Conservation (phyloP, 2,113 vertebrate species). For the Silurus asotus region DNA sequence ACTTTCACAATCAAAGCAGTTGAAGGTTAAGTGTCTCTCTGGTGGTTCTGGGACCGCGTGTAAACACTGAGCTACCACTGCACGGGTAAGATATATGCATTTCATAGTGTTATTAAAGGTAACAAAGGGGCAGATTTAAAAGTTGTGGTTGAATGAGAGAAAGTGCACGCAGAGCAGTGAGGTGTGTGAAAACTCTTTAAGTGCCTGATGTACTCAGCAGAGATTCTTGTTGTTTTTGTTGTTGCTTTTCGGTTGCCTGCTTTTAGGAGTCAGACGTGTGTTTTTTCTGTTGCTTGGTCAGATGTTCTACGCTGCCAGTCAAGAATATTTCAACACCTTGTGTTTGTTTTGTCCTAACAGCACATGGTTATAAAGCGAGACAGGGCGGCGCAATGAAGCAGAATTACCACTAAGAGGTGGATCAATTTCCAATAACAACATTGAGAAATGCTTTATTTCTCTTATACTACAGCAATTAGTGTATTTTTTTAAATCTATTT, state of each 20-base stretch:
- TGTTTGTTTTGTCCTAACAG: neutral
- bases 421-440: neutral
- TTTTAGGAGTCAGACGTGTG: neutral
- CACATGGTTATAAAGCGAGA: neutral
- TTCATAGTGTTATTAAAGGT: neutral
- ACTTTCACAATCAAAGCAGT: neutral
- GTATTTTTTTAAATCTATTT: neutral
- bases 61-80: neutral
- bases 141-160: conserved; percentile 1
- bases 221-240: neutral
- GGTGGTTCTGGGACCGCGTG: neutral
- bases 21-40: conserved; percentile 18
- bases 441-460: too few species aligned
- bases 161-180: neutral
- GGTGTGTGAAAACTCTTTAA: conserved; percentile 19
- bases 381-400: neutral
- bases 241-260: neutral
- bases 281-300: neutral
- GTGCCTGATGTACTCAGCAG: conserved; percentile 16
- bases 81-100: neutral
- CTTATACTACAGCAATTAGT: neutral
- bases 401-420: neutral
- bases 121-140: neutral
- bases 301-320: neutral
- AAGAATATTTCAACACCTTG: neutral